Evolutionary conservation across 2,888 invertebrate genomes (phyloP), one percentile per base, ranked within the genome.

Genomic region (Pegoplata infirma): DNA sequence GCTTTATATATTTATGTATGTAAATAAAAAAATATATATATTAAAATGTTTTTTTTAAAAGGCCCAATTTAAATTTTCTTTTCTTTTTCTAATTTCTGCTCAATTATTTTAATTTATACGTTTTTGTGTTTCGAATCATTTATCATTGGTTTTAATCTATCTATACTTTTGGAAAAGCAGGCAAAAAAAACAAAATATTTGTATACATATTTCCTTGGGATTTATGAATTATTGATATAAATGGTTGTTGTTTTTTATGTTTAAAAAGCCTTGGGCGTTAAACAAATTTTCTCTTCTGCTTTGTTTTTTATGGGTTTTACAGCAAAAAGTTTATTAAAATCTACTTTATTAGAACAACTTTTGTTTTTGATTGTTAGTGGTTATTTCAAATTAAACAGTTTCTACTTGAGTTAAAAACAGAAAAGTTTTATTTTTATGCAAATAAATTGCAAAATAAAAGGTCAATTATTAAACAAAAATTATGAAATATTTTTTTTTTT

Each of bases 191-290:
- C 7, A 59, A 51, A 32, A 51, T 6, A 16, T 14, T 12, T n/a
- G n/a, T n/a, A 19, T 8, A 36, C n/a, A 12, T 28, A 53, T 47
- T 36, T 59, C 14, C 21, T 23, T 25, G 32, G 58, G 58, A 64
- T 64, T 76, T 69, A 59, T 76, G 66, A 71, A 76, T 71, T 71
- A 76, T 76, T 76, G 58, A 71, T 59, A 59, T 76, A 61, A 71
- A 76, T 76, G 32, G 8, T 46, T 59, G 40, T 53, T 64, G 32
- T 19, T 16, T 64, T 55, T n/a, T 46, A 40, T 28, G 61, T 28
- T 32, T 12, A 16, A 58, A n/a, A 51, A 44, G 23, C n/a, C 32
- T 32, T 17, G 14, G 53, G 53, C 25, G 28, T 53, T 28, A 28
- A 40, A 40, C 4, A n/a, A 40, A 40, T n/a, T 55, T 23, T 36